Base-by-base conservation (phyloP, 2,113 vertebrate genomes). In the Pterocles orientalis region DNA sequence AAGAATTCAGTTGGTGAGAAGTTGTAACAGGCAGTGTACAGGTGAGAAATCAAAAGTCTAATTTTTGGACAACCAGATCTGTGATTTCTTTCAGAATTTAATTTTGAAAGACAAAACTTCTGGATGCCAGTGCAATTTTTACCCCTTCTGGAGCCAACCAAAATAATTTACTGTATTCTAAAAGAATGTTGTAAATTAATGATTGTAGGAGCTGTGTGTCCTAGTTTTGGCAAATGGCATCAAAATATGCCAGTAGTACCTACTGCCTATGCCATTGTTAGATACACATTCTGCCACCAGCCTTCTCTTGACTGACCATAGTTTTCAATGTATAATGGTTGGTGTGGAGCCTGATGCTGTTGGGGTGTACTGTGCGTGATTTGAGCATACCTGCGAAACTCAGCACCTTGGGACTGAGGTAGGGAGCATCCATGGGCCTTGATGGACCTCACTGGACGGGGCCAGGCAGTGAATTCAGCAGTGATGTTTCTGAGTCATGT, bases 231-330 rank as follows among this genome's bases (percentile, higher is more conserved):
- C n/a, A 87, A 57, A 24, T 18, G n/a, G 19, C 36, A 62, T 61
- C 21, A 73, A 68, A 69, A 33, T 58, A 78, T 18, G 6, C 47
- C 18, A 33, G n/a, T 28, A 86, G 69, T 12, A 69, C 12, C 6
- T 48, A 33, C 13, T 28, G 15, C 34, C 13, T 47, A 17, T 53
- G 33, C 45, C 3, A 1, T 41, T 81, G 19, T 77, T 66, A 43
- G 29, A 48, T 25, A 26, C 2, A 14, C 6, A 4, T 0, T 2
- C 10, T 7, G 7, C 60, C 11, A 41, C 2, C 20, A 41, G 25
- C 6, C 53, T 81, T 94, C 58, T 91, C 15, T 65, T 83, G 39
- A 14, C 41, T 90, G 69, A 12, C 24, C 5, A 4, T 15, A 20
- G 19, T 18, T 61, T 39, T 78, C 23, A 53, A 41, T 1, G 7